phyloP scores from a whole-genome alignment of 35 echinoderm and acorn worm species.

The Stichopus chloronotus region DNA sequence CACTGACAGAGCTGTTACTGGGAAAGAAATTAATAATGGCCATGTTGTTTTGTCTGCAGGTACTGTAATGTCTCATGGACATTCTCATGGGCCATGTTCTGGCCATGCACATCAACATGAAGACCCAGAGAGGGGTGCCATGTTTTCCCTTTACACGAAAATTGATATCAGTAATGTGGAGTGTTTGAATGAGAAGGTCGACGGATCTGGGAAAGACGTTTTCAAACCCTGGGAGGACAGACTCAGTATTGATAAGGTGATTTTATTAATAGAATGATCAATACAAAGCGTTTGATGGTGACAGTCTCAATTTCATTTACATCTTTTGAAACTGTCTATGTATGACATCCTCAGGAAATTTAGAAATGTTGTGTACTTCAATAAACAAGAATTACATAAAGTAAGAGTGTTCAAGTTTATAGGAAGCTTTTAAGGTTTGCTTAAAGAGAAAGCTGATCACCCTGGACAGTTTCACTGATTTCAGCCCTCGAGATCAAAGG shows the following conservation, averaged over 20 bases:
- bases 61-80: constrained; percentile 62
- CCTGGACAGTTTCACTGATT: too few species aligned
- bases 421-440: too few species aligned
- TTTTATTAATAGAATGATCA: not conserved
- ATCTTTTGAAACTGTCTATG: too few species aligned
- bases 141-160: constrained; percentile 92
- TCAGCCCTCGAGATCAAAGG: too few species aligned
- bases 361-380: too few species aligned
- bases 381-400: too few species aligned
- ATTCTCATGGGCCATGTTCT: constrained; percentile 57
- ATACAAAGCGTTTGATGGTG: not conserved
- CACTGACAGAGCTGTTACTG: too few species aligned
- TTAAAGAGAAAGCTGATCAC: too few species aligned
- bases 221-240: constrained; percentile 98
- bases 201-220: constrained; percentile 92
- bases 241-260: constrained; percentile 84
- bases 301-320: not conserved
- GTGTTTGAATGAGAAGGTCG: constrained; percentile 82
- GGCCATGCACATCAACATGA: constrained; percentile 82
- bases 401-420: too few species aligned
- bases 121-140: constrained; percentile 76
- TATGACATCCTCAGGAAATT: too few species aligned
- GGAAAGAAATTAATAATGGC: not conserved
- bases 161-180: constrained; percentile 82
- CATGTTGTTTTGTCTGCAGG: constrained; percentile 1